Evolutionary conservation across 2,888 invertebrate genomes (phyloP), one percentile per base, ranked within the genome.

Genomic region (Eupithecia subfuscata): DNA sequence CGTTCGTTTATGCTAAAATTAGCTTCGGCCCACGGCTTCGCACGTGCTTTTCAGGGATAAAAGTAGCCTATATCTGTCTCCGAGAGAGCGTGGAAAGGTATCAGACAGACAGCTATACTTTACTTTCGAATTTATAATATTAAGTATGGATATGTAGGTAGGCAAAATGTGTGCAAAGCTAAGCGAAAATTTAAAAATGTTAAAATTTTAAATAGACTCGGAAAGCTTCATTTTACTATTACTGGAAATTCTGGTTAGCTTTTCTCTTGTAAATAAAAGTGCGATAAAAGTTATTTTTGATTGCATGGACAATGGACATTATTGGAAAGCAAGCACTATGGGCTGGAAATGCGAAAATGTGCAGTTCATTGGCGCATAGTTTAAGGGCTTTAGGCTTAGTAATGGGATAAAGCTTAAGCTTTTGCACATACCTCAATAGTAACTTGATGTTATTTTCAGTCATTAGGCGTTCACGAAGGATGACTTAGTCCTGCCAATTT

Each of bases 401-500:
- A 80, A 75, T 72, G 75, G 73, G 76, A 84, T 84, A 84, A 89
- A 90, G 87, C 88, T 82, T 79, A 88, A 87, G 84, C 85, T 86
- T 83, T 79, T 82, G 82, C 83, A 93, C 94, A 84, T 95, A 94
- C 94, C 94, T 95, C 90, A 84, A 81, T 85, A 86, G 84, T 84
- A 79, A 84, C 82, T 82, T 82, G 85, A 84, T 86, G 85, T 89
- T 48, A 74, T 70, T 81, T 85, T 85, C 77, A 70, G 72, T 88
- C 89, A 86, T 91, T 95, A 95, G 92, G 95, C 94, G 92, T 95
- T 95, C 91, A 95, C 95, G 93, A 95, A 95, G 87, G 95, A 95
- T 85, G 94, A 95, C 92, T 95, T 95, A 89, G 95, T 95, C 95
- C 95, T 95, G 94, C 85, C 87, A 85, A 86, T 82, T 87, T 86